Base-by-base conservation (phyloP, 2,113 vertebrate species). In the Pogona vitticeps region DNA sequence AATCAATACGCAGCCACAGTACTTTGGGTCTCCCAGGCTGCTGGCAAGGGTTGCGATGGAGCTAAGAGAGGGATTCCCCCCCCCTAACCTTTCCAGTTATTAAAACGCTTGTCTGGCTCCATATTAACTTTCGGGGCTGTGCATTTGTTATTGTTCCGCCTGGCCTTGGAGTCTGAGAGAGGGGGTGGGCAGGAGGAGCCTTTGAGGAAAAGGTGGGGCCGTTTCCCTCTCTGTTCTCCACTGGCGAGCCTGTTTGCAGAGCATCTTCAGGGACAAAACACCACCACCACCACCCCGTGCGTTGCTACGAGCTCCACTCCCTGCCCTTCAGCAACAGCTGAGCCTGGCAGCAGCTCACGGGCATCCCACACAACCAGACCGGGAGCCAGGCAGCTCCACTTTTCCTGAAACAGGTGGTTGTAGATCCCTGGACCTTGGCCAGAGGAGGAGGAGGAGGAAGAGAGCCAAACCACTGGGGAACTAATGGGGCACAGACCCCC, bases 1-100 rank as follows among this genome's bases (percentile, higher is more conserved):
- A 96, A 96, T 96, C 96, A 94, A 96, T 96, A 94, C 81, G 88
- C 82, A 91, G 94, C 78, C 94, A 68, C 80, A 94, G 93, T 89
- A 88, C 70, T 84, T 91, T 87, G 94, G 94, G 91, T 91, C 94
- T 92, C 91, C 88, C 90, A 58, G 67, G 87, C 92, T 76, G 91
- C 93, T 78, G 87, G 84, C 89, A 3, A 87, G 70, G 86, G 88
- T 87, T 23, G 7, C 0, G 1, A 0, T 0, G 84, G 82, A 91
- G 85, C 82, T 0, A n/a, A 33, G 82, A 86, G 83, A 88, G 89
- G 33, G 26, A 26, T 89, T 15, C 5, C 2, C 28, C 65, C 13
- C 83, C 80, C 83, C 92, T 82, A 92, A 92, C 93, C 94, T 93
- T 82, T 38, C 85, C 93, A 17, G 87, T 79, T 81, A 93, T 89